A percentile compares a stretch with the other conserved stretches of the same genome.
phyloP scores from a whole-genome alignment of 2,888 invertebrate genomes.

The Coenonympha arcania region DNA sequence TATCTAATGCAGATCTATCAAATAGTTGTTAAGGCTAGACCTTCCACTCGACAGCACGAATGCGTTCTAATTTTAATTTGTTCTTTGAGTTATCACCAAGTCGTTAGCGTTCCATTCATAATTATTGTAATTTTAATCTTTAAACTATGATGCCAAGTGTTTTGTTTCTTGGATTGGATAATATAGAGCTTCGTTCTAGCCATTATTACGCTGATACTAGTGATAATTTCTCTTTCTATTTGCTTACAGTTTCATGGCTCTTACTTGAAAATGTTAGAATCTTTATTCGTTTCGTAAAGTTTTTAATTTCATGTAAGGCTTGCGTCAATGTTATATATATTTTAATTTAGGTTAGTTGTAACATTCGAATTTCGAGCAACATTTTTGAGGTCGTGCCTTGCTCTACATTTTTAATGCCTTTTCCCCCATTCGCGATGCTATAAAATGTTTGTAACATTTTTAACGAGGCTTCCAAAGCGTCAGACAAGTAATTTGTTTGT shows the following conservation, averaged over 20 bases:
- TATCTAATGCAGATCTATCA: constrained; percentile 37
- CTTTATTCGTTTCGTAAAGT: neutral
- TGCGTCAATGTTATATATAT: too few species aligned
- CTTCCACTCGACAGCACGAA: constrained; percentile 46
- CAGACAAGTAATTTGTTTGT: neutral
- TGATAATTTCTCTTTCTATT: too few species aligned
- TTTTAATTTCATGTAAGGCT: too few species aligned
- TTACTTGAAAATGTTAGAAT: neutral
- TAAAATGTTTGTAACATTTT: constrained; percentile 11
- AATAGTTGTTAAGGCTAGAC: constrained; percentile 41
- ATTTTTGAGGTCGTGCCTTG: constrained; percentile 18
- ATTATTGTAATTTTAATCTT: constrained; percentile 18
- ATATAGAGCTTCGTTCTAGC: neutral
- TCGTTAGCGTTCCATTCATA: constrained; percentile 45
- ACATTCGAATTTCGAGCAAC: constrained; percentile 17
- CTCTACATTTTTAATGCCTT: constrained; percentile 21
- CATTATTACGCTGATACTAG: too few species aligned
- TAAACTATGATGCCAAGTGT: constrained; percentile 1
- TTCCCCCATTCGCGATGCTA: constrained; percentile 11
- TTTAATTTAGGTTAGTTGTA: neutral
- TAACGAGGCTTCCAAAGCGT: neutral
- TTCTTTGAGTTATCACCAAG: constrained; percentile 47
- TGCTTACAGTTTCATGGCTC: too few species aligned
- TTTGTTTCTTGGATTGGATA: neutral
- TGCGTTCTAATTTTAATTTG: constrained; percentile 55